phyloP scores from a whole-genome alignment of 2,113 vertebrate species.

The Dasyprocta punctata region DNA sequence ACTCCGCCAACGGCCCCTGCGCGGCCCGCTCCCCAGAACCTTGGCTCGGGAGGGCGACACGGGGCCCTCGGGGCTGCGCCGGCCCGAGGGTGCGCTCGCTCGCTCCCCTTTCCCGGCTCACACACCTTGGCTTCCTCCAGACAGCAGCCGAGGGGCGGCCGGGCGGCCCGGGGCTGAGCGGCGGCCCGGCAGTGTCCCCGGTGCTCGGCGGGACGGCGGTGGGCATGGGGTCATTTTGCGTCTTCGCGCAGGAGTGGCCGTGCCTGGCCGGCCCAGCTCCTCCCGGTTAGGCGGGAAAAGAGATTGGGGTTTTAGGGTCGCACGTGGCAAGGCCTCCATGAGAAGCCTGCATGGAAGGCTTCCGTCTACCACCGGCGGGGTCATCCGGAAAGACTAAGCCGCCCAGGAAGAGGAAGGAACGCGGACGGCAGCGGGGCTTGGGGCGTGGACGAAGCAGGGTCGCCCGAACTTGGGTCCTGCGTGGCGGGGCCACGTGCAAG shows the following conservation, averaged over 20 bases:
- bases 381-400: background rate
- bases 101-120: background rate
- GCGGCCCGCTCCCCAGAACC: conserved; percentile 76
- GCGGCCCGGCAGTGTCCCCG: background rate
- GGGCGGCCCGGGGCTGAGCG: accelerated
- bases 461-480: background rate
- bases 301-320: background rate
- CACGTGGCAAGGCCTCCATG: background rate
- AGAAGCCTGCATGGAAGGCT: background rate
- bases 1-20: conserved; percentile 71
- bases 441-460: background rate
- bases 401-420: conserved; percentile 73
- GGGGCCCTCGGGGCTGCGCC: conserved; percentile 66
- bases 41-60: conserved; percentile 76
- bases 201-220: background rate
- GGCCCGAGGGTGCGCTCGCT: conserved; percentile 60
- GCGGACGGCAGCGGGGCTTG: background rate
- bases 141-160: background rate
- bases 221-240: background rate
- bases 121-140: background rate
- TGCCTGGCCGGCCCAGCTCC: background rate
- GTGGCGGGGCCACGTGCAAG: background rate
- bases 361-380: background rate
- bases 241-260: background rate
- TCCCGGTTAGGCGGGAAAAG: background rate